A percentile compares a stretch with the other conserved stretches of the same genome.
Conservation (phyloP, 2,113 vertebrate genomes). For the Myotis davidii region DNA sequence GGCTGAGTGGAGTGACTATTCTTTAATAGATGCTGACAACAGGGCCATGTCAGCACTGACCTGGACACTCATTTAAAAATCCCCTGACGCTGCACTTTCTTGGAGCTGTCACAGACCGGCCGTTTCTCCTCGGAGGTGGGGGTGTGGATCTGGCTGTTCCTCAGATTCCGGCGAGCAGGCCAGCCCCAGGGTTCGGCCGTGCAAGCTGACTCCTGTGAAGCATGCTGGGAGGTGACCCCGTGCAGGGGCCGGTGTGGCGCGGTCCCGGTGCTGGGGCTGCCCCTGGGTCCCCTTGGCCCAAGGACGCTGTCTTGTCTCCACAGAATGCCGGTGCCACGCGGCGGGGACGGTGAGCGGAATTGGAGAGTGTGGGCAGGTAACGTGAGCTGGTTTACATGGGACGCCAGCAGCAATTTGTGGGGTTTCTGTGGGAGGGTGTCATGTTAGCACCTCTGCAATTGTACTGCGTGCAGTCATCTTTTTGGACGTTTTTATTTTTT, state of each 20-base stretch:
- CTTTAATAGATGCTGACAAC: not conserved
- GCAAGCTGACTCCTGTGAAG: not conserved
- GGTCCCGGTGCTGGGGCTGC: not conserved
- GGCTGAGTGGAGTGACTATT: not conserved
- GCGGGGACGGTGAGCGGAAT: constrained; percentile 92
- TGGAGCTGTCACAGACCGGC: not conserved
- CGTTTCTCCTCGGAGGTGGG: not conserved
- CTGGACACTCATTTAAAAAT: not conserved
- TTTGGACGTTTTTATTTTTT: not conserved
- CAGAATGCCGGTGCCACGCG: constrained; percentile 92
- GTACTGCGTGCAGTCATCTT: not conserved
- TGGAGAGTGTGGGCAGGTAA: constrained; percentile 94
- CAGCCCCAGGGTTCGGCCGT: not conserved
- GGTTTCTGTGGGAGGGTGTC: not conserved
- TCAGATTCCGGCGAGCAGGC: not conserved
- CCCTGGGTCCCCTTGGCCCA: not conserved
- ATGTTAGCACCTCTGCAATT: not conserved
- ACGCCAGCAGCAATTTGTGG: not conserved
- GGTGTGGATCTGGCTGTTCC: not conserved
- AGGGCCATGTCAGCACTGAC: not conserved
- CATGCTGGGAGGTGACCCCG: not conserved
- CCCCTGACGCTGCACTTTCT: not conserved
- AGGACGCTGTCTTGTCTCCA: constrained; percentile 34
- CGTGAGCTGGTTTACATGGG: not conserved
- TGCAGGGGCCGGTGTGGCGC: not conserved